Evolutionary conservation across 2,888 invertebrate species (phyloP).

Genomic region (Macrosiphum euphorbiae): DNA sequence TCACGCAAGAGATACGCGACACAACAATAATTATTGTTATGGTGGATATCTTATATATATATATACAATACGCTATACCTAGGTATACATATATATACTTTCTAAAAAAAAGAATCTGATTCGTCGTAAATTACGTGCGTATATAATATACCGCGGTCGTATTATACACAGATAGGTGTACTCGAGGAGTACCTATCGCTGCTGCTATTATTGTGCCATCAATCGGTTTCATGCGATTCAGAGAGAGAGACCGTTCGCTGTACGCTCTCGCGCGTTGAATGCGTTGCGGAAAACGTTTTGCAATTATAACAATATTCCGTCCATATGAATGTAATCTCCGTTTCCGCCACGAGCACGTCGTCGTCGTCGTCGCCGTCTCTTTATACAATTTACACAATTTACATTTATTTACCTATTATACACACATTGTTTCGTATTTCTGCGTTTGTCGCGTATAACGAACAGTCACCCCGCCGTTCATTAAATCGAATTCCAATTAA

Average conservation of each 20-base stretch:
- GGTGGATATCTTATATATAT: not conserved
- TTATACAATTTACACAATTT: not conserved
- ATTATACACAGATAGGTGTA: not conserved
- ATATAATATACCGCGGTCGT: not conserved
- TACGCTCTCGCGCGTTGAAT: not conserved
- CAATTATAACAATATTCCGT: conserved; percentile 52
- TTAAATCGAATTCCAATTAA: conserved; percentile 49
- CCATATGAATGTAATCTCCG: conserved; percentile 25
- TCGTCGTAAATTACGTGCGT: conserved; percentile 14
- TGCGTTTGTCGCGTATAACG: not conserved
- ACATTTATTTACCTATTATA: conserved; percentile 32
- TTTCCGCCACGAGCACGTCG: conserved; percentile 37
- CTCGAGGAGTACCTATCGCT: not conserved
- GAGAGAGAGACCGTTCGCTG: not conserved
- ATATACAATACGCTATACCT: not conserved
- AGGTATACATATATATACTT: not conserved
- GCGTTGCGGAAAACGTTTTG: conserved; percentile 25
- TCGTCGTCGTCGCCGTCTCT: conserved; percentile 4
- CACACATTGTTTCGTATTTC: conserved; percentile 33
- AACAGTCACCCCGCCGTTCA: conserved; percentile 31
- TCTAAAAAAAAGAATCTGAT: not conserved
- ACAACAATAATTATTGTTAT: conserved; percentile 6
- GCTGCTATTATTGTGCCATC: conserved; percentile 8
- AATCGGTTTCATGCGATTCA: not conserved
- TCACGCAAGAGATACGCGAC: not conserved